Evolutionary conservation across 2,888 invertebrate genomes (phyloP).

Genomic region (Danaus chrysippus): DNA sequence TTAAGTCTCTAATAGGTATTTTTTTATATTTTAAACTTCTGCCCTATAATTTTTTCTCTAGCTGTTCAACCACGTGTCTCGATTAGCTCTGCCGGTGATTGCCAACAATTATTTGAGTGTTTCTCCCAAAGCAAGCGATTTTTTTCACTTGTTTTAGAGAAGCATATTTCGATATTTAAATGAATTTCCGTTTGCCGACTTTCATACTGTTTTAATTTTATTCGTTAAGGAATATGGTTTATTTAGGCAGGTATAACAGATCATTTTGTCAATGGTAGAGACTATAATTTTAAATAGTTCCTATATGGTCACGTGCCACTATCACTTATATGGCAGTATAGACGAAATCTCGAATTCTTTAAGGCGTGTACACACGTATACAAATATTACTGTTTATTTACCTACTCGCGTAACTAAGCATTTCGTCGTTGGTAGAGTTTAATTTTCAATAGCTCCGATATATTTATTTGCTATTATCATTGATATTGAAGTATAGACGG

Average conservation of each 20-base stretch:
- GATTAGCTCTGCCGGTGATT: conserved; percentile 22
- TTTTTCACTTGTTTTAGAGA: conserved; percentile 11
- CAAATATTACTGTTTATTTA: not conserved
- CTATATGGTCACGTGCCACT: too few relatives aligned
- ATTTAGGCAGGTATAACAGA: too few relatives aligned
- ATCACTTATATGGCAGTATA: not conserved
- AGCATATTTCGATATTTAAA: not conserved
- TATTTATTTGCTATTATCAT: not conserved
- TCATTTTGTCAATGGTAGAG: too few relatives aligned
- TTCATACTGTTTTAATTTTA: too few relatives aligned
- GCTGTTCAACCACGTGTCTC: conserved; percentile 23
- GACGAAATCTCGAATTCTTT: conserved; percentile 2
- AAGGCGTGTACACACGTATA: conserved; percentile 15
- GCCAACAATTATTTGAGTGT: conserved; percentile 26
- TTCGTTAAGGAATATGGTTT: too few relatives aligned
- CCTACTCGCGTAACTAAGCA: too few relatives aligned
- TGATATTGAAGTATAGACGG: not conserved
- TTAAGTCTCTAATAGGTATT: too few relatives aligned
- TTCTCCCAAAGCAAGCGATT: conserved; percentile 21
- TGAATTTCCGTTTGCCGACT: not conserved
- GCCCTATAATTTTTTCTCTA: conserved; percentile 10
- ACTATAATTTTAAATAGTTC: too few relatives aligned
- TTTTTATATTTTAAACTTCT: too few relatives aligned
- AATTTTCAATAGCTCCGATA: too few relatives aligned
- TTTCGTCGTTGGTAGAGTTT: too few relatives aligned